Conservation (phyloP, 1,140 invertebrate species). For the Drosophila sucinea region DNA sequence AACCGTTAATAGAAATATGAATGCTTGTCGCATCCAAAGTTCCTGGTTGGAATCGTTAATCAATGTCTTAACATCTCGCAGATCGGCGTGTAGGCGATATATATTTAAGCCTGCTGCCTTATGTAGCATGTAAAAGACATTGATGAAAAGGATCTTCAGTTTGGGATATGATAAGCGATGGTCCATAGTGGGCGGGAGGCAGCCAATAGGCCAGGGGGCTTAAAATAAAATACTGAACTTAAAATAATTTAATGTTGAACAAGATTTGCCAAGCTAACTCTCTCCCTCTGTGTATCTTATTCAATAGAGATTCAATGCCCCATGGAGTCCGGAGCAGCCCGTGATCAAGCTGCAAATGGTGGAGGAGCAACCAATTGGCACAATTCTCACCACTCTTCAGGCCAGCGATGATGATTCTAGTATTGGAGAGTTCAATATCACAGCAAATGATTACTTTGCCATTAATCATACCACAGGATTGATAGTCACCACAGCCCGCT, state of each 20-base stretch:
- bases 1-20: conserved; percentile 43
- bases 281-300: neutral
- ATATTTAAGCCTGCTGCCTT: conserved; percentile 64
- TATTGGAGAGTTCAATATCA: conserved; percentile 88
- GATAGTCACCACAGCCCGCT: conserved; percentile 89
- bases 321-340: conserved; percentile 89
- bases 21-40: conserved; percentile 52
- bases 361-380: conserved; percentile 93
- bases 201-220: neutral
- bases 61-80: conserved; percentile 44
- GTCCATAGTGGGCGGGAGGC: neutral
- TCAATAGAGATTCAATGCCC: conserved; percentile 85
- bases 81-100: conserved; percentile 46
- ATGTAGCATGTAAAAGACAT: conserved; percentile 59
- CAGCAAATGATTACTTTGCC: conserved; percentile 88
- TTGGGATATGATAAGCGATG: conserved; percentile 43
- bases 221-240: neutral
- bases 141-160: conserved; percentile 61
- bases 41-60: conserved; percentile 42
- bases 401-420: conserved; percentile 93
- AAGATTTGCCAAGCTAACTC: conserved; percentile 12
- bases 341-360: conserved; percentile 88
- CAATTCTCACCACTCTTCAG: conserved; percentile 90
- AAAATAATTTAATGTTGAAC: conserved; percentile 26
- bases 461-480: conserved; percentile 91